Conservation (phyloP, 2,797 vertebrate genomes). For the Mycteria americana region DNA sequence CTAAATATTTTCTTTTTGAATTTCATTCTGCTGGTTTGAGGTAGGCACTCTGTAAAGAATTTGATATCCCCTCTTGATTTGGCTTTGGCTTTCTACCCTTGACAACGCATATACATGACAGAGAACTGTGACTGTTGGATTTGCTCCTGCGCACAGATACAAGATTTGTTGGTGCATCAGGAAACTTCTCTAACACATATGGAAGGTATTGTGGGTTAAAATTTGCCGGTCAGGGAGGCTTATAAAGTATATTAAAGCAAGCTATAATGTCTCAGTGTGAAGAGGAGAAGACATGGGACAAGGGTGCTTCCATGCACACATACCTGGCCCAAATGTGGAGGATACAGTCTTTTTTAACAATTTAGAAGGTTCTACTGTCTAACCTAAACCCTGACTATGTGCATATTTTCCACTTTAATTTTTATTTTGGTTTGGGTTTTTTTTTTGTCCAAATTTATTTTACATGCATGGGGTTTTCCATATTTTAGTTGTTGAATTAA, state of each 20-base stretch:
- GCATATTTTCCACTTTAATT: background rate
- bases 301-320: background rate
- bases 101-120: background rate
- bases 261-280: background rate
- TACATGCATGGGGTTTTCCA: background rate
- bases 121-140: background rate
- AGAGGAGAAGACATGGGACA: background rate
- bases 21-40: background rate
- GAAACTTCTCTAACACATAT: background rate
- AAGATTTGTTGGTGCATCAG: background rate
- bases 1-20: background rate
- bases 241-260: background rate
- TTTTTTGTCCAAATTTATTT: background rate
- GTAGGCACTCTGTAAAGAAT: background rate
- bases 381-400: background rate
- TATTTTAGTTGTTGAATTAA: background rate
- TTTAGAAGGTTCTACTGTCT: background rate
- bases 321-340: background rate
- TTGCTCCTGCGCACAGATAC: background rate
- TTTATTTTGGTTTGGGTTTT: background rate
- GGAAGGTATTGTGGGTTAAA: background rate
- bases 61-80: background rate
- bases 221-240: background rate
- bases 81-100: background rate
- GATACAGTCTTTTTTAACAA: background rate